Conservation (phyloP, 2,113 vertebrate species). For the Prunella himalayana region DNA sequence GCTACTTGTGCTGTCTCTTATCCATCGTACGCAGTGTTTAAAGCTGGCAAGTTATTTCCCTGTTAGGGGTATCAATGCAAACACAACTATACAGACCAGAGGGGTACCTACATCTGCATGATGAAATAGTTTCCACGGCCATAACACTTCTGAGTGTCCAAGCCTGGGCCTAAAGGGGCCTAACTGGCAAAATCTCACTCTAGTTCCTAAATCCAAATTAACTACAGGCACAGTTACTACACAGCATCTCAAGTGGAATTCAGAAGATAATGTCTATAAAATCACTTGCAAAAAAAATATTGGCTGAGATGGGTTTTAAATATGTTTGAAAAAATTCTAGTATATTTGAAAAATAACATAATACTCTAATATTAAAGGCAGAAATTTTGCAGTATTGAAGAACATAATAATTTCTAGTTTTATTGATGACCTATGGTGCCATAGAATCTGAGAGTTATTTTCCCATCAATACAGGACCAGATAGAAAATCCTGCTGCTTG, state of each 20-base stretch:
- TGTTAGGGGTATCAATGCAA: background rate
- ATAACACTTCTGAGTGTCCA: background rate
- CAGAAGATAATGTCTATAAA: background rate
- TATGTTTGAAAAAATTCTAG: background rate
- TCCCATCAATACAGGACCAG: background rate
- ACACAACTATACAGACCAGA: background rate
- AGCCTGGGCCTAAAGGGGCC: background rate
- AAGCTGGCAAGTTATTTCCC: background rate
- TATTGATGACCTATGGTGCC: background rate
- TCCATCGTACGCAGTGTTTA: rapidly evolving
- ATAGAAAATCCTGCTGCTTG: background rate
- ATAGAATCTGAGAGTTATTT: background rate
- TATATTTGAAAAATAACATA: background rate
- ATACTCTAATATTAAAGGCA: background rate
- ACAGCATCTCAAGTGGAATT: background rate
- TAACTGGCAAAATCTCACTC: background rate
- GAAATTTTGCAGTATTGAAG: background rate
- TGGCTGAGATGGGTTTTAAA: background rate
- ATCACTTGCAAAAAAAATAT: background rate
- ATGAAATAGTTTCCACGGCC: background rate
- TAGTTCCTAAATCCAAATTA: background rate
- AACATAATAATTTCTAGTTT: background rate
- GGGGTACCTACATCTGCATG: background rate
- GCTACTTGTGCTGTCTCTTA: background rate
- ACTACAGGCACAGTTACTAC: background rate